Percentiles rank a stretch among this genome's conserved stretches.
phyloP scores from a whole-genome alignment of 2,113 vertebrate genomes.

The Carlito syrichta region DNA sequence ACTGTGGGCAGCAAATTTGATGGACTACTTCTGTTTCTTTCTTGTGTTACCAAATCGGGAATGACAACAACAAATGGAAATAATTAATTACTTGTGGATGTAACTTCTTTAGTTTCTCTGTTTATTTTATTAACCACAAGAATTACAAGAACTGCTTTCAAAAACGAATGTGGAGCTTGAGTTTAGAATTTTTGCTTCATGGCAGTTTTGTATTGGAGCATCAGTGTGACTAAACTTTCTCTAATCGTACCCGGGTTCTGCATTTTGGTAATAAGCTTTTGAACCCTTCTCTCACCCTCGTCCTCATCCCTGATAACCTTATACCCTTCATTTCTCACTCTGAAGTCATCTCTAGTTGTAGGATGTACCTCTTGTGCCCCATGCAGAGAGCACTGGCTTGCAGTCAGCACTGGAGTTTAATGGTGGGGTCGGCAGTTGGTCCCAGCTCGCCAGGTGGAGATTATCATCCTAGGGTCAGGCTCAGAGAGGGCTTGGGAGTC shows the following conservation, averaged over 20 bases:
- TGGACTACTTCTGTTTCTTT: background rate
- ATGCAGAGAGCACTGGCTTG: background rate
- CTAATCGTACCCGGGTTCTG: background rate
- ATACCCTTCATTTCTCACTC: background rate
- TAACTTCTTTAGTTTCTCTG: background rate
- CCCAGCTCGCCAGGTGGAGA: background rate
- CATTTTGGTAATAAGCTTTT: background rate
- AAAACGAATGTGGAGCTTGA: background rate
- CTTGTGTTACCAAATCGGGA: background rate
- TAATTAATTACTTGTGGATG: background rate
- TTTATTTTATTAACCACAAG: background rate
- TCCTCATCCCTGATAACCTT: no score
- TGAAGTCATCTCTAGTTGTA: background rate
- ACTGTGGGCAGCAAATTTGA: background rate
- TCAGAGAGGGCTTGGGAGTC: background rate
- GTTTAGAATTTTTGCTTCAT: background rate
- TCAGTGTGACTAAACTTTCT: background rate
- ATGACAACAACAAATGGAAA: background rate
- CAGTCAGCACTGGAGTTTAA: background rate
- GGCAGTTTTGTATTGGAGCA: background rate
- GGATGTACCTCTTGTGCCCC: background rate
- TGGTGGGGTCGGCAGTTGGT: background rate
- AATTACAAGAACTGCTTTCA: background rate
- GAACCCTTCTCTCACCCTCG: background rate
- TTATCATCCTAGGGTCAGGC: background rate